Conservation (phyloP, 2,797 vertebrate genomes). For the Poeciliopsis gracilis region DNA sequence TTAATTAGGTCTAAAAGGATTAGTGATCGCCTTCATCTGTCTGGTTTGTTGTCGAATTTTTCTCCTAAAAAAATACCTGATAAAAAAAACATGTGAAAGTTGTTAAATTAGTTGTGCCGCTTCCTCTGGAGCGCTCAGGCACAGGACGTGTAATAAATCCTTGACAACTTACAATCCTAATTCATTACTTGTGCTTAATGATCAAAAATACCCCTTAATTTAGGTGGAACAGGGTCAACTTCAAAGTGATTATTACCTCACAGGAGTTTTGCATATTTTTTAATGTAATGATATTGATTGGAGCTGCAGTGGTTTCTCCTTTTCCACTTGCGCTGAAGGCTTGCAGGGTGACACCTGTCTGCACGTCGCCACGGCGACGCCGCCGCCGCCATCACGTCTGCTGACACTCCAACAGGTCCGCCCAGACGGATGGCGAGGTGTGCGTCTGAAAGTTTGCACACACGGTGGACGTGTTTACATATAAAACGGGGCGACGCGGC, state of each 20-base stretch:
- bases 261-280: constrained; percentile 8
- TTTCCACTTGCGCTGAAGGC: constrained; percentile 20
- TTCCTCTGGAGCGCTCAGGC: neutral
- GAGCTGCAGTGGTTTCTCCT: neutral
- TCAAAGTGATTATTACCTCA: constrained; percentile 9
- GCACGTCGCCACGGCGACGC: neutral
- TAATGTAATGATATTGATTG: constrained; percentile 15
- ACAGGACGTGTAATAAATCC: constrained; percentile 14
- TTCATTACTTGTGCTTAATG: neutral
- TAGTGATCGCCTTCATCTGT: neutral
- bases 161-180: neutral
- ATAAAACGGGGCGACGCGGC: constrained; percentile 4
- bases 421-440: constrained; percentile 4
- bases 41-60: neutral
- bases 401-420: constrained; percentile 47
- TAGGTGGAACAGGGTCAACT: neutral
- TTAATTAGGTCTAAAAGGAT: neutral
- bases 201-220: constrained; percentile 10
- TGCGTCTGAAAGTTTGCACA: constrained; percentile 15
- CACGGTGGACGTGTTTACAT: constrained; percentile 42
- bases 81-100: neutral
- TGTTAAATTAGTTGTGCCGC: neutral
- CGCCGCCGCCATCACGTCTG: constrained; percentile 12
- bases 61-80: neutral
- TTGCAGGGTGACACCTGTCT: neutral